phyloP scores from a whole-genome alignment of 1,140 invertebrate species.

The Drosophila baimaii region DNA sequence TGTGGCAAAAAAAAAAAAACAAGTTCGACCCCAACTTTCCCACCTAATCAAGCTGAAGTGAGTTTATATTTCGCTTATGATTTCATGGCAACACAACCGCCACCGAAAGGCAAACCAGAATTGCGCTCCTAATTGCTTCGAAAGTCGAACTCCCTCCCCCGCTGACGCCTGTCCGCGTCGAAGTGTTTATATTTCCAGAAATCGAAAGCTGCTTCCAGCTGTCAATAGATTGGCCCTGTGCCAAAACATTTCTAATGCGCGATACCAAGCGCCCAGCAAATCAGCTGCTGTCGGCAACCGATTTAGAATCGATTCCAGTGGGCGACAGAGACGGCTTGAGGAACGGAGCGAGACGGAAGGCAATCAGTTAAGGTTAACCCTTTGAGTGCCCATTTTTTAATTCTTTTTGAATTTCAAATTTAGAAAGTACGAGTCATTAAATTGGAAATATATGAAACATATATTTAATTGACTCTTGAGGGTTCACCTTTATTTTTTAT shows the following conservation, averaged over 20 bases:
- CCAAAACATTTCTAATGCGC: conserved; percentile 66
- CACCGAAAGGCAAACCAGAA: conserved; percentile 18
- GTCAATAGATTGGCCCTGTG: conserved; percentile 58
- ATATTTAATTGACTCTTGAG: neutral
- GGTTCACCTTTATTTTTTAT: too few species aligned
- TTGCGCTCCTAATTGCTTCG: conserved; percentile 36
- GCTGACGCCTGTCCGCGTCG: too few species aligned
- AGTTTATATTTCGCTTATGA: conserved; percentile 53
- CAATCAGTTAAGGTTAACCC: conserved; percentile 36
- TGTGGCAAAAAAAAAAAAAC: conserved; percentile 7
- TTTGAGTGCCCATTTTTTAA: neutral
- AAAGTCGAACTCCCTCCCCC: conserved; percentile 5
- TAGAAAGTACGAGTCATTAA: too few species aligned
- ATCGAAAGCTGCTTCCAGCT: conserved; percentile 74
- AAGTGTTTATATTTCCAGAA: conserved; percentile 43
- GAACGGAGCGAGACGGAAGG: conserved; percentile 13
- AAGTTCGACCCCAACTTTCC: conserved; percentile 33
- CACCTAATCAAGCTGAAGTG: conserved; percentile 11
- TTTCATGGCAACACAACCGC: conserved; percentile 48
- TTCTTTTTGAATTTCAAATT: neutral
- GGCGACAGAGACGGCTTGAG: conserved; percentile 5
- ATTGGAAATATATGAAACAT: neutral
- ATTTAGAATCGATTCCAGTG: conserved; percentile 47
- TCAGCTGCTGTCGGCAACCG: conserved; percentile 26
- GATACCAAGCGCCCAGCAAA: conserved; percentile 69